A percentile compares a stretch with the other conserved stretches of the same genome.
Conservation (phyloP, 92 coral and sea anemone genomes). For the Actinostola sp. region DNA sequence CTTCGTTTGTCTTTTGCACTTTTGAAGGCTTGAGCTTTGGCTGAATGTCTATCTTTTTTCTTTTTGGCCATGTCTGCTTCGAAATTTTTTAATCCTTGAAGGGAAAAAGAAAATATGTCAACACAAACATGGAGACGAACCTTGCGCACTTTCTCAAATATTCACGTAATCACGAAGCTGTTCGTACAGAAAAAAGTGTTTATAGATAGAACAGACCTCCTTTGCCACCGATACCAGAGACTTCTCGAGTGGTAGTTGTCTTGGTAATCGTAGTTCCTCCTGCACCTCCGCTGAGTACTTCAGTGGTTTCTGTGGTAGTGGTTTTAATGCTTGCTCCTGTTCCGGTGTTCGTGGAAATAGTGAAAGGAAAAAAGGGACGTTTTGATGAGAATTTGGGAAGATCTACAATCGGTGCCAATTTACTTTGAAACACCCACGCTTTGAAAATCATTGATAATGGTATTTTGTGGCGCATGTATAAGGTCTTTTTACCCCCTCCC, state of each 20-base stretch:
- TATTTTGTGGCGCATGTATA: too few relatives aligned
- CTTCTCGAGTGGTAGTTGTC: conserved; percentile 52
- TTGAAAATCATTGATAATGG: too few relatives aligned
- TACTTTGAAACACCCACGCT: too few relatives aligned
- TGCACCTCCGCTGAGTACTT: conserved; percentile 48
- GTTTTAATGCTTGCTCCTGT: conserved; percentile 21
- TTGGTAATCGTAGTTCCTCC: conserved; percentile 66
- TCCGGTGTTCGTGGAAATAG: not conserved
- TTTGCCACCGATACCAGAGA: conserved; percentile 13
- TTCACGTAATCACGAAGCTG: not conserved
- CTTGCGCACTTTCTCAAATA: not conserved
- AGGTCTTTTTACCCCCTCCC: too few relatives aligned
- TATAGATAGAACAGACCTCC: not conserved
- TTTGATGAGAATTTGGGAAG: too few relatives aligned
- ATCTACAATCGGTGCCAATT: too few relatives aligned
- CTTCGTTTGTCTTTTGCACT: conserved; percentile 77
- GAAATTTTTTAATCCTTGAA: conserved; percentile 29
- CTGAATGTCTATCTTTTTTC: conserved; percentile 79
- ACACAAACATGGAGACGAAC: too few relatives aligned
- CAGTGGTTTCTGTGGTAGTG: conserved; percentile 63
- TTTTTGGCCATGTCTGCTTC: conserved; percentile 73
- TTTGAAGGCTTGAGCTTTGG: conserved; percentile 74
- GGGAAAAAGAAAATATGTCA: not conserved
- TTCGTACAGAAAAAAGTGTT: not conserved
- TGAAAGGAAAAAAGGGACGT: not conserved